Percentiles rank a stretch among this genome's conserved stretches.
phyloP scores from a whole-genome alignment of 2,888 invertebrate genomes.

The Eremobia ochroleuca region DNA sequence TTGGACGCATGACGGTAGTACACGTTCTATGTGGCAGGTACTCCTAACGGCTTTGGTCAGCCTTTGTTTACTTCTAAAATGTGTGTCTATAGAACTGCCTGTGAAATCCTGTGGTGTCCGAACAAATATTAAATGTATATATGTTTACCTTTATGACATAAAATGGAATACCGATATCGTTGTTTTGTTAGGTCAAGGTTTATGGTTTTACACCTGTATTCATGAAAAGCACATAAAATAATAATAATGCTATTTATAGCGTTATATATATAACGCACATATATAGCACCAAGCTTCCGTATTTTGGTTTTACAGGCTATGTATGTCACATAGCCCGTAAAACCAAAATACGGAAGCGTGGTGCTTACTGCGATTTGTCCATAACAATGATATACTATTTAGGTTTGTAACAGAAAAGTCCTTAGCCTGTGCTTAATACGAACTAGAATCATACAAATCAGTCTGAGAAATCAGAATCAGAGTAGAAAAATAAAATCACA shows the following conservation, averaged over 20 bases:
- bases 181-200: conserved; percentile 25
- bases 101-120: conserved; percentile 4
- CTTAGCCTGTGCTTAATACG: not conserved
- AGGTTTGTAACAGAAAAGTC: not conserved
- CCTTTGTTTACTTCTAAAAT: conserved; percentile 48
- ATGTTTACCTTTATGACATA: conserved; percentile 15
- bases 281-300: too few species aligned
- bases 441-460: not conserved
- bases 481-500: too few species aligned
- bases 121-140: conserved; percentile 38
- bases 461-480: too few species aligned
- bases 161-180: conserved; percentile 13
- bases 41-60: conserved; percentile 13
- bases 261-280: too few species aligned
- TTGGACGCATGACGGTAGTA: conserved; percentile 33
- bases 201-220: conserved; percentile 26
- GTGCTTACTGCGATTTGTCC: not conserved
- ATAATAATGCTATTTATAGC: conserved; percentile 3
- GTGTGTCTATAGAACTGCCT: conserved; percentile 29
- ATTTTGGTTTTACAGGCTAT: too few species aligned
- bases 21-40: conserved; percentile 37
- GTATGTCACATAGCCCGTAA: not conserved
- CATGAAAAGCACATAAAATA: conserved; percentile 3
- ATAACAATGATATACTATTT: not conserved
- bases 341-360: not conserved